Conservation (phyloP, 2,888 invertebrate species). For the Eristalinus aeneus region DNA sequence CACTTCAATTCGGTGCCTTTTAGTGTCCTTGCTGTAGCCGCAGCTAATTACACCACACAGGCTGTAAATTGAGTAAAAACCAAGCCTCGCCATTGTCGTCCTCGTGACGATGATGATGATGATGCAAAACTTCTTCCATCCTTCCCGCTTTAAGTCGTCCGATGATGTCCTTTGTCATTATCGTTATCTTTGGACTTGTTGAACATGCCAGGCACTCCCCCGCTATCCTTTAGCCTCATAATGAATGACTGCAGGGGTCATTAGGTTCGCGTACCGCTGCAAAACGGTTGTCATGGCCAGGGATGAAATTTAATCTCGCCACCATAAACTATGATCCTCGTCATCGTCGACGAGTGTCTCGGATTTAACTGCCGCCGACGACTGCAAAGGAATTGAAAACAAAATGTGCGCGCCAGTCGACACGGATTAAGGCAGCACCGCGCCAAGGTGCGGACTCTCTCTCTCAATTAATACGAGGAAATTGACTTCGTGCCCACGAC, state of each 20-base stretch:
- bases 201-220: conserved; percentile 43
- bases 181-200: conserved; percentile 66
- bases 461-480: conserved; percentile 65
- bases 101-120: conserved; percentile 46
- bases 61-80: conserved; percentile 61
- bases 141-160: conserved; percentile 25
- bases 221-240: background rate
- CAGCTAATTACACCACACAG: conserved; percentile 65
- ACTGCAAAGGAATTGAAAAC: conserved; percentile 45
- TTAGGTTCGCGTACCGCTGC: conserved; percentile 47
- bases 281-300: conserved; percentile 38
- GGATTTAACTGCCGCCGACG: conserved; percentile 5
- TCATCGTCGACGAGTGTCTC: conserved; percentile 26
- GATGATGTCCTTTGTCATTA: conserved; percentile 66
- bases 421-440: conserved; percentile 30
- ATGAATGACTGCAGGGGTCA: conserved; percentile 52
- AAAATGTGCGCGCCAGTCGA: conserved; percentile 39
- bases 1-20: background rate
- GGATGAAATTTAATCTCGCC: conserved; percentile 53
- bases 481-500: conserved; percentile 64
- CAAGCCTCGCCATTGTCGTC: conserved; percentile 22
- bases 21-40: conserved; percentile 21
- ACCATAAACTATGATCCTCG: conserved; percentile 21
- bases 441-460: conserved; percentile 60
- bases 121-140: conserved; percentile 63